A percentile compares a stretch with the other conserved stretches of the same genome.
Evolutionary conservation across 2,113 vertebrate species (phyloP).

Genomic region (Cynoglossus semilaevis): DNA sequence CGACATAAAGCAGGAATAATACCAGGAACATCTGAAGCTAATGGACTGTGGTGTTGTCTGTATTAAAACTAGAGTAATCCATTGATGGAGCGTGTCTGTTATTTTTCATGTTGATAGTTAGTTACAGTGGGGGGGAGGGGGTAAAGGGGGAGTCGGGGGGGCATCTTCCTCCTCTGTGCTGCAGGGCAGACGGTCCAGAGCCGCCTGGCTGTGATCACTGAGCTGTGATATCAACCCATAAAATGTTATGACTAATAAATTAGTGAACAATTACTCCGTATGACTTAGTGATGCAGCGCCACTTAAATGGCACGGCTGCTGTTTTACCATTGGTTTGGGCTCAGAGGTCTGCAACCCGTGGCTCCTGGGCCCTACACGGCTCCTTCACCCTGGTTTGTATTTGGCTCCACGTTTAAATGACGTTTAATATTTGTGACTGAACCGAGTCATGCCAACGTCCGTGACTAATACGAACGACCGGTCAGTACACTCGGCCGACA

Average conservation of each 20-base stretch:
- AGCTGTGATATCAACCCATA: constrained; percentile 27
- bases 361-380: too few relatives aligned
- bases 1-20: constrained; percentile 28
- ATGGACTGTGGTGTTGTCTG: constrained; percentile 43
- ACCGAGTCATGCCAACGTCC: too few relatives aligned
- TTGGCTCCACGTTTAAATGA: too few relatives aligned
- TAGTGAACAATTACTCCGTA: constrained; percentile 16
- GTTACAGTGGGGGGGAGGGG: constrained; percentile 25
- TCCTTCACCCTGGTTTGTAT: too few relatives aligned
- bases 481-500: too few relatives aligned
- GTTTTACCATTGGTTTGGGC: background rate
- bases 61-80: constrained; percentile 27
- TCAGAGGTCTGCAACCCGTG: too few relatives aligned
- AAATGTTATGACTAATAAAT: constrained; percentile 17
- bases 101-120: background rate
- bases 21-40: constrained; percentile 40
- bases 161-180: constrained; percentile 15
- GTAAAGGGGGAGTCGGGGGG: constrained; percentile 1
- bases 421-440: too few relatives aligned
- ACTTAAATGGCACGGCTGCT: background rate
- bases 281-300: constrained; percentile 11
- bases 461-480: too few relatives aligned
- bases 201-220: constrained; percentile 6
- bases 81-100: constrained; percentile 12
- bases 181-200: constrained; percentile 21